Conservation (phyloP, 1,140 invertebrate genomes). For the Geopemphigus sp. region DNA sequence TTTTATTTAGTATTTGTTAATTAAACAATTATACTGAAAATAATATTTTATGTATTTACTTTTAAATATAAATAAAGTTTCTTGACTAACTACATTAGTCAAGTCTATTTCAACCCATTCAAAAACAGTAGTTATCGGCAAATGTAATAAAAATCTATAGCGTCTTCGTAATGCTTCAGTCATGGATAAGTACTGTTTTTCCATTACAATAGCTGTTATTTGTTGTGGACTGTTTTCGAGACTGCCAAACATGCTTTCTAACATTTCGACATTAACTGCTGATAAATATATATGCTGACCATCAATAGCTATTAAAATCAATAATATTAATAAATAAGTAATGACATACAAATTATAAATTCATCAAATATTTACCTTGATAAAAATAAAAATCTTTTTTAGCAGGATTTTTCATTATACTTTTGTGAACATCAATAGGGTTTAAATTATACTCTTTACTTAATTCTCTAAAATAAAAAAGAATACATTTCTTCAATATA, state of each 20-base stretch:
- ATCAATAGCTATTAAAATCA: conserved; percentile 67
- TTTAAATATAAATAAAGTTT: conserved; percentile 66
- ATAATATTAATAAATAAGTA: conserved; percentile 1
- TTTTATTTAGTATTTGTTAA: no score
- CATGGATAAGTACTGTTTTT: conserved; percentile 80
- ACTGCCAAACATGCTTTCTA: conserved; percentile 80
- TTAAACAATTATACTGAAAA: no score
- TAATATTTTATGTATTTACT: conserved; percentile 57
- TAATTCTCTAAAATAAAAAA: conserved; percentile 5
- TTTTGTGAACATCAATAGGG: neutral
- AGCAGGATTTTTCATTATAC: neutral
- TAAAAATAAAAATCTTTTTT: conserved; percentile 54
- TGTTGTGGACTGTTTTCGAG: conserved; percentile 74
- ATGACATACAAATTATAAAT: neutral
- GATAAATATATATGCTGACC: conserved; percentile 92
- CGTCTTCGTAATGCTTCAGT: conserved; percentile 74
- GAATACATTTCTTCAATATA: neutral
- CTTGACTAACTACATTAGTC: conserved; percentile 67
- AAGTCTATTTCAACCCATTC: conserved; percentile 85
- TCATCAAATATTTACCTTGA: conserved; percentile 41
- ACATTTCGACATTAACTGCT: conserved; percentile 84
- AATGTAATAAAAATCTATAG: conserved; percentile 79
- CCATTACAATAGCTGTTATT: conserved; percentile 73
- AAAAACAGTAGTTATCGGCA: conserved; percentile 87
- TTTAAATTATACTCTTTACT: neutral